phyloP scores from a whole-genome alignment of 1,140 invertebrate genomes.

The Eciton burchellii region DNA sequence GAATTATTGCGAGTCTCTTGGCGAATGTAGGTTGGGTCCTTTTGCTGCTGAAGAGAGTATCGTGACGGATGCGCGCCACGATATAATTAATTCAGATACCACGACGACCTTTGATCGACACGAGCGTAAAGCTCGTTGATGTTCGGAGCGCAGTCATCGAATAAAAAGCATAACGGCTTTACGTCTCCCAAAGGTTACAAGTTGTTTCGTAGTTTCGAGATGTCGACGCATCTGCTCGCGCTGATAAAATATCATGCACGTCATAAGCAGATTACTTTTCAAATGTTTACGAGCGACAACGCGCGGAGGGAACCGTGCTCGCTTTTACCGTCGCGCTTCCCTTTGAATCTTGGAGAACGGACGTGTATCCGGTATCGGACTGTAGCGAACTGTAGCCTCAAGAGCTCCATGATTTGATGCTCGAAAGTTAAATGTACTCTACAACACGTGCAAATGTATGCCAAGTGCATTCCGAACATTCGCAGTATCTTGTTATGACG shows the following conservation, averaged over 20 bases:
- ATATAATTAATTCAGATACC: neutral
- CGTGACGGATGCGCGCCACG: neutral
- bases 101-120: neutral
- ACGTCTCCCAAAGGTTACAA: neutral
- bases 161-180: neutral
- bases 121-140: neutral
- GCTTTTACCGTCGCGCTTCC: conserved; percentile 10
- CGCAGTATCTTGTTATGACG: neutral
- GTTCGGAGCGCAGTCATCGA: neutral
- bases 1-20: conserved; percentile 20
- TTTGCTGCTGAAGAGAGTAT: conserved; percentile 14
- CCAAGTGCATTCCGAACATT: conserved; percentile 28
- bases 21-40: conserved; percentile 4
- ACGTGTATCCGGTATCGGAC: conserved; percentile 14
- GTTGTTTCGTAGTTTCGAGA: neutral
- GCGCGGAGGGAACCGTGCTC: neutral
- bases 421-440: conserved; percentile 61
- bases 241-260: neutral
- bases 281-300: conserved; percentile 19
- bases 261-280: conserved; percentile 5
- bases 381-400: conserved; percentile 36
- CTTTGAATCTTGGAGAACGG: conserved; percentile 49
- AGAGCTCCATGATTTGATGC: conserved; percentile 59
- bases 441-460: conserved; percentile 6
- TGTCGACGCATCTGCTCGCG: neutral